phyloP scores from a whole-genome alignment of 2,113 vertebrate genomes.

The Phodopus roborovskii region DNA sequence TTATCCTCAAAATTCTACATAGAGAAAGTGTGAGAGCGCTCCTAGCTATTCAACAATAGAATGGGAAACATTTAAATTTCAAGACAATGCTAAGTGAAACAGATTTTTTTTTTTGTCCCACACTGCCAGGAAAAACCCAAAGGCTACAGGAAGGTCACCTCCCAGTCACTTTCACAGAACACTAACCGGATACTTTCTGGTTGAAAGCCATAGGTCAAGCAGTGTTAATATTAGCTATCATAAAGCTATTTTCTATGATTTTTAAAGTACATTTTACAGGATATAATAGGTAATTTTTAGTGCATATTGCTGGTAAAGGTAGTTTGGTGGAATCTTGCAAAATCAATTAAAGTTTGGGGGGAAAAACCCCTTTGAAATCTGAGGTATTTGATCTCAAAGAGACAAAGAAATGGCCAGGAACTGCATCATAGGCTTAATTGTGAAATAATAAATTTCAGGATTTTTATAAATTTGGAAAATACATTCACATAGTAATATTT shows the following conservation, averaged over 20 bases:
- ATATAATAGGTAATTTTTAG: neutral
- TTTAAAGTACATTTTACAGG: neutral
- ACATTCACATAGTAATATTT: neutral
- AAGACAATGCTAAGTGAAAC: neutral
- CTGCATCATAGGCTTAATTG: neutral
- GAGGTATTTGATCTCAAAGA: slow-evolving; percentile 22
- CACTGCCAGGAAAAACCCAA: neutral
- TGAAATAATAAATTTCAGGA: neutral
- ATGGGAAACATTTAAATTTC: neutral
- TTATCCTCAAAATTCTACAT: neutral
- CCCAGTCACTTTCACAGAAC: neutral
- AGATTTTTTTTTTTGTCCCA: neutral
- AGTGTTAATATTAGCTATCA: neutral
- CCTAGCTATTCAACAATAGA: neutral
- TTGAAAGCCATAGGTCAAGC: neutral
- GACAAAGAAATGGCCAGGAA: neutral
- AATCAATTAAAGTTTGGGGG: neutral
- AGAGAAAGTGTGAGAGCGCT: neutral
- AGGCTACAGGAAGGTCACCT: neutral
- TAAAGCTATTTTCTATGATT: neutral
- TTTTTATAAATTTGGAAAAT: slow-evolving; percentile 7
- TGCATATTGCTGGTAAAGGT: slow-evolving; percentile 9
- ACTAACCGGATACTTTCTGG: neutral
- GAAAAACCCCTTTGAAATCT: slow-evolving; percentile 7
- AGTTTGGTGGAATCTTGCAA: neutral